Conservation (phyloP, 2,888 invertebrate genomes). For the Hirtodrosophila duncani region DNA sequence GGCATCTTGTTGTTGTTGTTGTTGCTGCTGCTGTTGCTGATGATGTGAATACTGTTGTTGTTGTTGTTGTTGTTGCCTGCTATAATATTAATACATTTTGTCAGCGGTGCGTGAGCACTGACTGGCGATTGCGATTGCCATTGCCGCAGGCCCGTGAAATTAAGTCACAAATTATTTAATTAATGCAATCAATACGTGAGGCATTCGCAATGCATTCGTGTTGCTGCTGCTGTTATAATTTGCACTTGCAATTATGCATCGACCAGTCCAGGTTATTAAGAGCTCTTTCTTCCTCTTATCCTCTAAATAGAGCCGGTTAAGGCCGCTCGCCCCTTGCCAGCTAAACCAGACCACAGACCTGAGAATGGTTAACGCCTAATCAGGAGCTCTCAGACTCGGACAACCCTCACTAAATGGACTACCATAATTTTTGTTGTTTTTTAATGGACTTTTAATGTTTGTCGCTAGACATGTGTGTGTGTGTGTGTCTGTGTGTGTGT, state of each 20-base stretch:
- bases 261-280: constrained; percentile 28
- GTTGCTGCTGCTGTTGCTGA: constrained; percentile 9
- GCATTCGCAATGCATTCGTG: constrained; percentile 57
- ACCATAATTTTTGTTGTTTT: constrained; percentile 69
- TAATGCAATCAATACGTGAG: constrained; percentile 74
- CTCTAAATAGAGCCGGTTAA: constrained; percentile 52
- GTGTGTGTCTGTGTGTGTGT: constrained; percentile 7
- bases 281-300: constrained; percentile 55
- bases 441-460: constrained; percentile 75
- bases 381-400: too few species aligned
- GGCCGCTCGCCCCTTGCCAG: constrained; percentile 25
- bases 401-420: too few species aligned
- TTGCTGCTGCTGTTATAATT: constrained; percentile 30
- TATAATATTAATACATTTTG: constrained; percentile 70
- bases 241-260: constrained; percentile 63
- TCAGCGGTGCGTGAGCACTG: constrained; percentile 64
- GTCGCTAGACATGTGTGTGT: constrained; percentile 42
- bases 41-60: constrained; percentile 15
- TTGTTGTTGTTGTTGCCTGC: constrained; percentile 28
- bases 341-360: too few species aligned
- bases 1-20: constrained; percentile 6
- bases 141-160: constrained; percentile 73
- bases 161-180: constrained; percentile 73
- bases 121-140: constrained; percentile 50
- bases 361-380: too few species aligned